Percentiles rank a stretch among this genome's conserved stretches.
These are phyloP conservation scores for Prenolepis imparis DNA, from an alignment of 2,888 invertebrate genomes.

Conservation along the genomic window DNA sequence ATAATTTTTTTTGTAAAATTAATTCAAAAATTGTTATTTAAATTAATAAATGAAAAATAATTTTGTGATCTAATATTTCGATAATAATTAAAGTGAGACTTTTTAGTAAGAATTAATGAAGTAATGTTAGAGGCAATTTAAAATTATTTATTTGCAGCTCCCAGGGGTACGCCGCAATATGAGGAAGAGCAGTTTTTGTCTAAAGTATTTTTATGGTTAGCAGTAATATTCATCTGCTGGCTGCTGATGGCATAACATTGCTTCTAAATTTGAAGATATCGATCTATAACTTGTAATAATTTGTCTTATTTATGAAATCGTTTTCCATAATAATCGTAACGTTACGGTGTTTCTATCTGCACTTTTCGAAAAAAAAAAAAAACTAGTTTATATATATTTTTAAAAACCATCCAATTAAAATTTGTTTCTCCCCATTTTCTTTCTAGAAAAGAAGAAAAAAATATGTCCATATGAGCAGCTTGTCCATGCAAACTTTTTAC, in stretches of 20 bases:
- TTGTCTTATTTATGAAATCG: slow-evolving; percentile 46
- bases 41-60: background rate
- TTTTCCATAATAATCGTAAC: slow-evolving; percentile 66
- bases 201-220: slow-evolving; percentile 97
- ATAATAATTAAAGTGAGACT: background rate
- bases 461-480: background rate
- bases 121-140: background rate
- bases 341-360: slow-evolving; percentile 61
- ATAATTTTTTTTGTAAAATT: background rate
- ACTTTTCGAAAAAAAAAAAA: slow-evolving; percentile 45
- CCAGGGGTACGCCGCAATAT: slow-evolving; percentile 94
- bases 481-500: background rate
- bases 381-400: background rate
- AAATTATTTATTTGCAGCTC: slow-evolving; percentile 87
- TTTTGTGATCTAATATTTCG: background rate
- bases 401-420: background rate
- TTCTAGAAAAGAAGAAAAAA: background rate
- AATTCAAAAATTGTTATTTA: background rate
- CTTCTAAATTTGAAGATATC: slow-evolving; percentile 58
- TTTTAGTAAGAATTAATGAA: background rate
- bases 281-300: slow-evolving; percentile 67
- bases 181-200: slow-evolving; percentile 97
- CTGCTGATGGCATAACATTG: slow-evolving; percentile 93
- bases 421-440: background rate
- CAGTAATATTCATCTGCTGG: slow-evolving; percentile 96